Base-by-base conservation (phyloP, 2,797 vertebrate genomes). In the Alauda arvensis region DNA sequence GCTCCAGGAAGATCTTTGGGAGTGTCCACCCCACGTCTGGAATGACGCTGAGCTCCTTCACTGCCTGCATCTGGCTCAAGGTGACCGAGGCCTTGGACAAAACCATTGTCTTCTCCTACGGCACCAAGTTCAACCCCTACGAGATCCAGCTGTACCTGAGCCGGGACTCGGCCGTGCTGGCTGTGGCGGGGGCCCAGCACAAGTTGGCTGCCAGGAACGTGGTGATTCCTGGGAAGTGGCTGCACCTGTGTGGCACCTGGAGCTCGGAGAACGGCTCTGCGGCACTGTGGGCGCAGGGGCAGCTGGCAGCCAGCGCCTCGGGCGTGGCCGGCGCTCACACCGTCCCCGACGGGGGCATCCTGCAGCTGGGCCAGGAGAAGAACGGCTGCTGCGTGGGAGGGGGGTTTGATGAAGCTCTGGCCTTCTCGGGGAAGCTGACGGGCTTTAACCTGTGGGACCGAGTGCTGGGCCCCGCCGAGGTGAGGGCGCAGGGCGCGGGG, bases 361-460 rank as follows among this genome's bases (percentile, higher is more conserved):
- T 98, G 88, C 98, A 98, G 95, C 92, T 99, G 2, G 99, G 99
- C 12, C 99, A 99, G 89, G 99, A 99, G 82, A 98, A 97, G 91
- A 98, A 98, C 0, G 97, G 97, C 71, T 99, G 98, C 96, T 98
- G 98, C 48, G 39, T 74, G 29, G 97, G 97, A 31, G 96, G 95
- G 7, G 96, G 97, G 8, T 98, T 99, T 37, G 96, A 99, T 3
- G 95, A 97, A 20, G 96, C 97, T 19, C 91, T 98, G 82, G 98
- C 98, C 20, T 99, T 99, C 83, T 96, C 98, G 0, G 99, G 99
- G 60, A 99, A 98, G 95, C 97, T 99, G 96, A 99, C 98, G 0
- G 99, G 98, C 62, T 98, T 99, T 78, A 99, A 99, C 94, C 91
- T 98, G 95, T 99, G 99, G 99, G 97, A 99, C 94, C 94, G 85